Evolutionary conservation across 2,797 vertebrate species (phyloP).

Genomic region (Myioborus miniatus): DNA sequence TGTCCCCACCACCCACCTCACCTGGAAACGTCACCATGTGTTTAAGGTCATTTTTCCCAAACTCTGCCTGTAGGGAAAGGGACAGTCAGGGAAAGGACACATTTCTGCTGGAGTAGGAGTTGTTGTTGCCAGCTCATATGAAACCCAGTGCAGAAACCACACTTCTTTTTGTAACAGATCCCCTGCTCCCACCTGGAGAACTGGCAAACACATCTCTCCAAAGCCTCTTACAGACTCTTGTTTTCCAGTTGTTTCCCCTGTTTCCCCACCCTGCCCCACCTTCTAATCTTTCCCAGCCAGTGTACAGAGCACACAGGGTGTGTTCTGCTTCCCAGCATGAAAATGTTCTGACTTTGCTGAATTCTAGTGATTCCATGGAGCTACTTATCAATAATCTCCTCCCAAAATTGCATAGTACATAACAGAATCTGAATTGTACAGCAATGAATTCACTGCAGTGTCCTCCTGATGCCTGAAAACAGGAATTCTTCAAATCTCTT

Average conservation of each 20-base stretch:
- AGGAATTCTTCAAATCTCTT: background rate
- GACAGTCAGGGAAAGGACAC: background rate
- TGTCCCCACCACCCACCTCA: background rate
- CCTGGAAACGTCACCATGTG: fast-evolving
- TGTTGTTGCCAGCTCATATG: background rate
- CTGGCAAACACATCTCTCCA: background rate
- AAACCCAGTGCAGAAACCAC: background rate
- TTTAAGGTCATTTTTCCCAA: background rate
- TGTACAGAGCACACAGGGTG: fast-evolving
- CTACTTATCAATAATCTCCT: background rate
- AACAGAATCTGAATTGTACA: background rate
- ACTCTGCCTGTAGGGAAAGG: background rate
- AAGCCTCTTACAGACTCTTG: background rate
- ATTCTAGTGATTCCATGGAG: background rate
- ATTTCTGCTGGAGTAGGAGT: background rate
- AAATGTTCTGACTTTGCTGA: background rate
- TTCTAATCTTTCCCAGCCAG: background rate
- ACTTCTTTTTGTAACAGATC: background rate
- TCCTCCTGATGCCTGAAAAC: background rate
- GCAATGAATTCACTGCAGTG: background rate
- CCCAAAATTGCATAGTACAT: background rate
- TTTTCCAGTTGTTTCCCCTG: background rate
- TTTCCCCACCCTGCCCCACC: fast-evolving
- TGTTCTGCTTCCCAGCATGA: background rate
- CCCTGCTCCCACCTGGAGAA: background rate